These are phyloP conservation scores for Iselma pallidipennis DNA, from an alignment of 2,888 invertebrate species.

Conservation along the genomic window DNA sequence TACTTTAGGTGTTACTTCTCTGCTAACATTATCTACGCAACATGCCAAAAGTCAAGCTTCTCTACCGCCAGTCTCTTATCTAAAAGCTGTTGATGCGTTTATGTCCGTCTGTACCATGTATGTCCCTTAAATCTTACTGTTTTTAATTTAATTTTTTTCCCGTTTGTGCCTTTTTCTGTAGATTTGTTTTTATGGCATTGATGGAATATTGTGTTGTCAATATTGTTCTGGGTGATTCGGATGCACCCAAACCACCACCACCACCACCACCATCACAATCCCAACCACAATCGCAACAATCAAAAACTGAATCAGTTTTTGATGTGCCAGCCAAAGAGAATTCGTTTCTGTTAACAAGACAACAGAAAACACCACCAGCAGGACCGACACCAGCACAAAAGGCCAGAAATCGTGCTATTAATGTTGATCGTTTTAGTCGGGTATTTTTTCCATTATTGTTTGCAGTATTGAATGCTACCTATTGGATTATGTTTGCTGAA, in stretches of 20 bases:
- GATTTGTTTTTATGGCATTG: slow-evolving; percentile 90
- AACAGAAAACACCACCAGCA: slow-evolving; percentile 48
- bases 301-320: slow-evolving; percentile 60
- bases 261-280: slow-evolving; percentile 60
- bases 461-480: slow-evolving; percentile 68
- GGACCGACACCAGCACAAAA: slow-evolving; percentile 62
- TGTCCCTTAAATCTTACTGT: no score
- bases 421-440: slow-evolving; percentile 72
- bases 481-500: slow-evolving; percentile 75
- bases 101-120: slow-evolving; percentile 91
- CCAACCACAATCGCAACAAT: slow-evolving; percentile 57
- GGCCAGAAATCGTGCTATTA: slow-evolving; percentile 67
- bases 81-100: slow-evolving; percentile 90
- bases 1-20: slow-evolving; percentile 87
- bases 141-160: not conserved
- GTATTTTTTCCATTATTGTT: slow-evolving; percentile 73
- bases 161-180: slow-evolving; percentile 41
- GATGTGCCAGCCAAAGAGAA: slow-evolving; percentile 59
- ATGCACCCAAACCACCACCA: slow-evolving; percentile 62
- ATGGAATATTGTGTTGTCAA: slow-evolving; percentile 94
- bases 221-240: slow-evolving; percentile 77
- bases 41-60: slow-evolving; percentile 94
- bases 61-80: slow-evolving; percentile 88
- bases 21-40: slow-evolving; percentile 87
- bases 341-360: slow-evolving; percentile 52